Evolutionary conservation across 2,113 vertebrate genomes (phyloP).

Genomic region (Hemiscyllium ocellatum): DNA sequence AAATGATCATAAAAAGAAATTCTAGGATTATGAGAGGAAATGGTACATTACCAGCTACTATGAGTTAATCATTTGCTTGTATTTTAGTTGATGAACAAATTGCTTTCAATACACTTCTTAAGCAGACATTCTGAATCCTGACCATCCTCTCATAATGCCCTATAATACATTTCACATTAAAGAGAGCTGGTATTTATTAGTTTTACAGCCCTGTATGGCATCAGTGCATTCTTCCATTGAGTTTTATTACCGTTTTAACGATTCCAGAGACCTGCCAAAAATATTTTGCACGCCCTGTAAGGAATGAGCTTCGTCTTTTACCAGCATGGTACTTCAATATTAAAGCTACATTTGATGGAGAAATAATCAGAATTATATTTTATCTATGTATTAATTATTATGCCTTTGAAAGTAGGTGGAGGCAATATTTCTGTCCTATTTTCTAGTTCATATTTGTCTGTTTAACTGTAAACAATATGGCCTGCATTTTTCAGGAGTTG

Average conservation of each 20-base stretch:
- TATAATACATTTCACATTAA: not conserved
- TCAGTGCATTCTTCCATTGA: slow-evolving; percentile 58
- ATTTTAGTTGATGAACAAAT: not conserved
- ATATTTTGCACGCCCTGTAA: slow-evolving; percentile 49
- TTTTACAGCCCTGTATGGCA: slow-evolving; percentile 47
- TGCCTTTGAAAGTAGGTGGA: not conserved
- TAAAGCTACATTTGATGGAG: too few relatives aligned
- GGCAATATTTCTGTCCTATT: too few relatives aligned
- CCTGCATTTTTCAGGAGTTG: not conserved
- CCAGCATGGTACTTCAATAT: slow-evolving; percentile 44
- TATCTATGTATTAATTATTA: not conserved
- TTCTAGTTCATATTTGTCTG: too few relatives aligned
- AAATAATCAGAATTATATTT: not conserved
- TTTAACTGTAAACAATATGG: not conserved
- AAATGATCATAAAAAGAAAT: not conserved
- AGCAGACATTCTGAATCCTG: too few relatives aligned
- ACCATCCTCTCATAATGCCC: not conserved
- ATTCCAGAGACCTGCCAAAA: slow-evolving; percentile 56
- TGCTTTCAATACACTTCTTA: not conserved
- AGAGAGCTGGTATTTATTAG: not conserved
- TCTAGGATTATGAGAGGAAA: not conserved
- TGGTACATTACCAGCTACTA: not conserved
- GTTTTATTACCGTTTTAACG: slow-evolving; percentile 63
- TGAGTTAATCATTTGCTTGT: not conserved
- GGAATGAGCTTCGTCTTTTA: slow-evolving; percentile 55